Evolutionary conservation across 1,140 invertebrate genomes (phyloP), one percentile per base, ranked within the genome.

Genomic region (Temnothorax longispinosus): DNA sequence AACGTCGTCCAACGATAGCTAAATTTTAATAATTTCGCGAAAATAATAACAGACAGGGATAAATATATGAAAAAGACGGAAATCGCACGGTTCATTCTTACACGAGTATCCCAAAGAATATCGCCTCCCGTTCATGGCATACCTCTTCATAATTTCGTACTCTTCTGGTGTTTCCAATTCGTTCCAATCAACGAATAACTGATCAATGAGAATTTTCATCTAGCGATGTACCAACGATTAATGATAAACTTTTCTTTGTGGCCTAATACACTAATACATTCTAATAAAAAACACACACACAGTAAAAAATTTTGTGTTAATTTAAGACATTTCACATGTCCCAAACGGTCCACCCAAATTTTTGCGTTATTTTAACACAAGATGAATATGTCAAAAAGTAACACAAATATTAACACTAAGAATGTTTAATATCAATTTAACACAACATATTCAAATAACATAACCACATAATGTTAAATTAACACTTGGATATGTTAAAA

Each of bases 161-260:
- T 86, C 84, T 35, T 86, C 75, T 44, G 47, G 47, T 38, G 75
- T 60, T n/a, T 81, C 21, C 27, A 65, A 47, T 56, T 74, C 35
- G 18, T 80, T n/a, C 84, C 84, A 86, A 8, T 86, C 62, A 32
- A 47, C 11, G 38, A 58, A 44, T 41, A 86, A 38, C 3, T 58
- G 84, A 65, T 86, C 84, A 7, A 67, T n/a, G 8, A 86, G 21
- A 54, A 35, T 5, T 86, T 67, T 86, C 8, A 86, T 86, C 84
- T 86, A 11, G 78, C n/a, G 18, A 1, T 54, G 2, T 54, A 27
- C 2, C 50, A 47, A 18, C 10, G 18, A 58, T 71, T 56, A 65
- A 65, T 38, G 38, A 38, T 50, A 64, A 18, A 15, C 15, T n/a
- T 77, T 64, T 35, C 2, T 44, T 60, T 3, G 15, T 27, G 27